Conservation (phyloP, 2,113 vertebrate species). For the Danio rerio region DNA sequence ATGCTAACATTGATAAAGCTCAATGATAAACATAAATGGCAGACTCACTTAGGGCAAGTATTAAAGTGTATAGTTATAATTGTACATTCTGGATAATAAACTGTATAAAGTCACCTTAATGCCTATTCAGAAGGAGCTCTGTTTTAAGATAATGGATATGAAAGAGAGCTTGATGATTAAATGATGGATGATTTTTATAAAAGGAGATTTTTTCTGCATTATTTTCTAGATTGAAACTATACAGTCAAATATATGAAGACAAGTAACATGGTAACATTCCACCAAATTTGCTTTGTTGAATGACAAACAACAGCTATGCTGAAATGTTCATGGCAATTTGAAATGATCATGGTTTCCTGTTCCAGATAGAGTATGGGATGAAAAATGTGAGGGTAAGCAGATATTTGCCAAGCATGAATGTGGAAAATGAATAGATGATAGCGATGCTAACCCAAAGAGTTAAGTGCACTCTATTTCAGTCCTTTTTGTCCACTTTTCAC, state of each 20-base stretch:
- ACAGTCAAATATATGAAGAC: not conserved
- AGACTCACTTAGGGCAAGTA: too few species aligned
- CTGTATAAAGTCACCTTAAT: too few species aligned
- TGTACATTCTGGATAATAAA: too few species aligned
- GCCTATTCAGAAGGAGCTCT: too few species aligned
- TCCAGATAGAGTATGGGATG: not conserved
- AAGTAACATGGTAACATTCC: not conserved
- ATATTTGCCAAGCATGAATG: slow-evolving; percentile 3
- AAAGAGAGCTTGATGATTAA: not conserved
- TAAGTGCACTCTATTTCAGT: not conserved
- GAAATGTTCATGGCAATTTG: too few species aligned
- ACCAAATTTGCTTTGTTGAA: not conserved
- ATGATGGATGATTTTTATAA: not conserved
- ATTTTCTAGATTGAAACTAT: not conserved
- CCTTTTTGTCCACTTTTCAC: not conserved
- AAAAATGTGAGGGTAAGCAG: slow-evolving; percentile 9
- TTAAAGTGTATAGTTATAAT: too few species aligned
- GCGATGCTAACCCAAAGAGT: not conserved
- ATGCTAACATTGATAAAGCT: too few species aligned
- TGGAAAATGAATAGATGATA: not conserved
- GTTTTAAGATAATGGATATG: not conserved
- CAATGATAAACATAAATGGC: too few species aligned
- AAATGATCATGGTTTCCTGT: not conserved
- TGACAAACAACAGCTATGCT: too few species aligned
- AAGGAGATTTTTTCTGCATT: not conserved